Evolutionary conservation across 2,113 vertebrate genomes (phyloP), one percentile per base, ranked within the genome.

Genomic region (Eretmodus cyanostictus): DNA sequence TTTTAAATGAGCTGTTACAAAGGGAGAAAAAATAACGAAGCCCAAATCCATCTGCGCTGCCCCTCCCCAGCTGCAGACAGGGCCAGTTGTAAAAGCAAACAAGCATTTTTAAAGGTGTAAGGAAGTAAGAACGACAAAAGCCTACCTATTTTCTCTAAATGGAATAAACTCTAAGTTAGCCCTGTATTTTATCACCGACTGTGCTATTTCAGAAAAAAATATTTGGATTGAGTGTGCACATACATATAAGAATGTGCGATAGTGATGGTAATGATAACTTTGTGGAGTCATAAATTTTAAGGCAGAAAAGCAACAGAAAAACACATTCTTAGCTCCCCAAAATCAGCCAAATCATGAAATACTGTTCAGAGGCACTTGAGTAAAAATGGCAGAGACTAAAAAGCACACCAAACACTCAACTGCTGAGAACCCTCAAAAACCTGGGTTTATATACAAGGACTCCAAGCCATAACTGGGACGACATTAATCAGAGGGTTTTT

Each of bases 1-100:
- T 95, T 94, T 94, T 92, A 95, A 95, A 94, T 93, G 93, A 94
- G 94, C 94, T 95, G 93, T 94, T 94, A 94, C 92, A 93, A 93
- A 93, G 86, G 83, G 86, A 91, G 88, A 93, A 87, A 84, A 92
- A 94, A 92, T 88, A 93, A 92, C 19, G 68, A 89, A 92, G 68
- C 78, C 87, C 76, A 47, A 92, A 91, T 90, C 93, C 87, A 87
- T 93, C 90, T 93, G 91, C 14, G 34, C 80, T 54, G 57, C 86
- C 88, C 89, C 89, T 91, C 94, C 86, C 91, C 86, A 82, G 49
- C 89, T 89, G 89, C 84, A 90, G 91, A 84, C 86, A 84, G 89
- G 90, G 81, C 87, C 93, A 89, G 93, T 95, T 95, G 91, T 93
- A 92, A 93, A 95, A 95, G 91, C 86, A 96, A 95, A 94, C 91